Evolutionary conservation across 2,113 vertebrate genomes (phyloP), one percentile per base, ranked within the genome.

Genomic region (Lampris megalopsis): DNA sequence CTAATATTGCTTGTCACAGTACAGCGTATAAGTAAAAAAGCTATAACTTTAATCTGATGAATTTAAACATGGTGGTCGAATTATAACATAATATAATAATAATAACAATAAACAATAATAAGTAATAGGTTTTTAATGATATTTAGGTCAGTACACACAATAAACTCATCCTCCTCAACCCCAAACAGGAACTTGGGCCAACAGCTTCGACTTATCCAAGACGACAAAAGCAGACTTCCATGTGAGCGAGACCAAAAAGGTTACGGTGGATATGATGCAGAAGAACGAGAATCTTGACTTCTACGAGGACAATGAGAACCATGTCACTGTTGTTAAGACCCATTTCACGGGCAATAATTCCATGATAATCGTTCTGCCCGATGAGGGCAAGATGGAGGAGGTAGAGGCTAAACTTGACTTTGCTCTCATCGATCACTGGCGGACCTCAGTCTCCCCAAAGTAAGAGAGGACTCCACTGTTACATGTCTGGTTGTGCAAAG

Each of bases 311-410:
- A 88, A 82, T 24, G 24, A 24, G 24, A 24, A 24, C 64, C 9
- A 90, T 84, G 38, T 68, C 65, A 84, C 80, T 0, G 48, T 94
- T 61, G 38, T 94, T 70, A 10, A 82, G 84, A 71, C 94, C 80
- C 96, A 94, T 4, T 97, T 97, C 88, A 92, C 94, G 49, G 94
- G 95, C 53, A 95, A 95, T 38, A 93, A 96, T 66, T 95, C 95
- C 60, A 94, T 96, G 85, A 94, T 97, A 88, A 92, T 98, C 24
- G 89, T 97, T 54, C 93, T 98, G 61, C 97, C 97, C 2, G 60
- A 81, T 0, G 75, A 94, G 50, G 96, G 94, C 61, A 95, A 93
- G 71, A 94, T 97, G 94, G 63, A 79, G 6, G 91, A 93, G 58
- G 88, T 96, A 57, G 97, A 99, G 88, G 84, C 24, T 24, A 24